phyloP scores from a whole-genome alignment of 2,797 vertebrate genomes.

The Eutrigla gurnardus region DNA sequence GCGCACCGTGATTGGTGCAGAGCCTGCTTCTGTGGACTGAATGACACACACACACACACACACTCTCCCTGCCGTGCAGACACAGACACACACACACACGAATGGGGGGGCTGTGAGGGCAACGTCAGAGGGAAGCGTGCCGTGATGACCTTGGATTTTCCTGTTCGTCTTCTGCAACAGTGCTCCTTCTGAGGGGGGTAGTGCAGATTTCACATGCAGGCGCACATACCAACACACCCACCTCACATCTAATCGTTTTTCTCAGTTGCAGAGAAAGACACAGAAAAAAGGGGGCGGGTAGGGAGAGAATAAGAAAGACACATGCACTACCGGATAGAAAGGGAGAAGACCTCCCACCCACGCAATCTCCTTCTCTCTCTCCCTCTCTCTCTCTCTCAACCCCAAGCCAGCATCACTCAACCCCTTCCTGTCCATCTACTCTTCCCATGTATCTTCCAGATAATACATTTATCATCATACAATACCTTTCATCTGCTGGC shows the following conservation, averaged over 20 bases:
- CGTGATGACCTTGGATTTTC: conserved; percentile 86
- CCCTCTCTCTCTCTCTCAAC: conserved; percentile 20
- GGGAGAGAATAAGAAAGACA: conserved; percentile 30
- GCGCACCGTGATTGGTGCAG: conserved; percentile 79
- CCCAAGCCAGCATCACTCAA: conserved; percentile 48
- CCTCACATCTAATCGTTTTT: conserved; percentile 52
- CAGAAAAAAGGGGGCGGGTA: conserved; percentile 2
- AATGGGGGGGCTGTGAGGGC: conserved; percentile 47
- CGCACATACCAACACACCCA: conserved; percentile 41
- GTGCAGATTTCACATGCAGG: conserved; percentile 59
- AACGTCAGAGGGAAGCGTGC: conserved; percentile 67
- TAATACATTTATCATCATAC: conserved; percentile 31
- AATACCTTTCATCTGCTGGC: not conserved
- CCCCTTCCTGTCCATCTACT: conserved; percentile 49
- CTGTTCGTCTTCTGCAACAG: conserved; percentile 66
- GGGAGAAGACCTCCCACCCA: conserved; percentile 72
- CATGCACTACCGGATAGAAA: conserved; percentile 45
- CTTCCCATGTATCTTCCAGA: conserved; percentile 35
- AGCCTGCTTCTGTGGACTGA: conserved; percentile 64
- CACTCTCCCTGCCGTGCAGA: conserved; percentile 40
- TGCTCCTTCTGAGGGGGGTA: conserved; percentile 57
- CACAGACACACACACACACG: conserved; percentile 42
- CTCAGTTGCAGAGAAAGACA: conserved; percentile 33
- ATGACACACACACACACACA: conserved; percentile 63
- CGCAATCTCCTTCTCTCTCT: conserved; percentile 51